Evolutionary conservation across 2,797 vertebrate species (phyloP).

Genomic region (Hoplostethus atlanticus): DNA sequence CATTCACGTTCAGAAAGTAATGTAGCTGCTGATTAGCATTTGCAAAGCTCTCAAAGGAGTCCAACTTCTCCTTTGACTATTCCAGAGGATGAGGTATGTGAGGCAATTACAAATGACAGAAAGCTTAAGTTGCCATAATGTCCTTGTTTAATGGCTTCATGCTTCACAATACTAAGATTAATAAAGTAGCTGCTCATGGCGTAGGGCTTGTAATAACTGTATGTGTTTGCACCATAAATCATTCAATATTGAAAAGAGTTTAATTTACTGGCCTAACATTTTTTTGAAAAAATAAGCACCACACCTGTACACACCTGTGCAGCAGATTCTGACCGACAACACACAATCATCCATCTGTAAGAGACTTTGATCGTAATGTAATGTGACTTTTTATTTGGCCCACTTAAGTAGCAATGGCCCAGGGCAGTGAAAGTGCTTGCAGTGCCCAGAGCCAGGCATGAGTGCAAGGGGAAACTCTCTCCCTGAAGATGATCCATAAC

Average conservation of each 20-base stretch:
- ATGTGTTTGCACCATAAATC: neutral
- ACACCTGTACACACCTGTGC: slow-evolving; percentile 25
- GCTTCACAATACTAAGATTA: no score
- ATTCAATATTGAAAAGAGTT: neutral
- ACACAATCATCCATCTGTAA: slow-evolving; percentile 21
- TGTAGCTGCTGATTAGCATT: slow-evolving; percentile 29
- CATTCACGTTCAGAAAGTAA: slow-evolving; percentile 10
- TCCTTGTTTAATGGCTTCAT: slow-evolving; percentile 3
- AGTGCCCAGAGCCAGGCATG: slow-evolving; percentile 5
- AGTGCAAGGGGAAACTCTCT: slow-evolving; percentile 17
- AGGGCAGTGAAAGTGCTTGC: slow-evolving; percentile 22
- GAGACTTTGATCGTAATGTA: slow-evolving; percentile 48
- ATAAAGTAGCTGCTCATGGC: neutral
- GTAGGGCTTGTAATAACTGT: neutral
- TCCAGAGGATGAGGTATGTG: slow-evolving; percentile 24
- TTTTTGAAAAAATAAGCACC: slow-evolving; percentile 7
- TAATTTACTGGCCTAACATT: slow-evolving; percentile 5
- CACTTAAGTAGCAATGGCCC: neutral
- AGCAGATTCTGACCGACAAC: slow-evolving; percentile 13
- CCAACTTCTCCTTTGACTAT: slow-evolving; percentile 22
- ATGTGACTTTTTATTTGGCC: slow-evolving; percentile 50
- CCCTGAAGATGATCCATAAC: slow-evolving; percentile 14
- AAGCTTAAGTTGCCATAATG: slow-evolving; percentile 24
- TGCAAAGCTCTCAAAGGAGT: slow-evolving; percentile 18
- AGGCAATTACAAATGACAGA: slow-evolving; percentile 15